Base-by-base conservation (phyloP, 2,888 invertebrate species). In the Syrista parreyssii region DNA sequence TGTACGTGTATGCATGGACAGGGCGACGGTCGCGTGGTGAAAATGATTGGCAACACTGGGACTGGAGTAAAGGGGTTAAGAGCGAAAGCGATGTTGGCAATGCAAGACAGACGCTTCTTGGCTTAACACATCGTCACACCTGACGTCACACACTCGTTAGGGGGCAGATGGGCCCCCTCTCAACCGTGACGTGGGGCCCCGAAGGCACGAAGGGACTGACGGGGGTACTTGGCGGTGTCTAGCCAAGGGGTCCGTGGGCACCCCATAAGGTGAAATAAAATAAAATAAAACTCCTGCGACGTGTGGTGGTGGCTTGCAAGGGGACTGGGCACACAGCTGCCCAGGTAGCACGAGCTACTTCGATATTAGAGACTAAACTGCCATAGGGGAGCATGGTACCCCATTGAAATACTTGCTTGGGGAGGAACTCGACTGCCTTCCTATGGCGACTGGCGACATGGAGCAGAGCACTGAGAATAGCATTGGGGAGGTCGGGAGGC, bases 101-200 rank as follows among this genome's bases (percentile, higher is more conserved):
- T 23, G 55, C 78, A 76, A 81, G 82, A 81, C 82, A 82, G 82
- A 86, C 84, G 82, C 82, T 83, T 77, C 86, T 87, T 87, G 77
- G 80, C 79, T 68, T 75, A 81, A 78, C 83, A 81, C 85, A 84
- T 88, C 89, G 91, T 91, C 91, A 91, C 90, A 91, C 91, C 90
- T 91, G 91, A 91, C 91, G 91, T 91, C 90, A 91, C 90, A 87
- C 80, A 88, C 91, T 88, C 88, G 89, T 89, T 88, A 89, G 85
- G 86, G 88, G 89, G 90, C 90, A 90, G 90, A 91, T 90, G 91
- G 89, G 85, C 87, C 90, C 90, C 88, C 91, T 91, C 88, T 90
- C 86, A 84, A 90, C 88, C 91, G 88, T 91, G 91, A 91, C 90
- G 89, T 88, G 85, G 81, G 77, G 83, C 79, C 83, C 80, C 32